Conservation (phyloP, 2,888 invertebrate species). For the Drosophila diplacantha region DNA sequence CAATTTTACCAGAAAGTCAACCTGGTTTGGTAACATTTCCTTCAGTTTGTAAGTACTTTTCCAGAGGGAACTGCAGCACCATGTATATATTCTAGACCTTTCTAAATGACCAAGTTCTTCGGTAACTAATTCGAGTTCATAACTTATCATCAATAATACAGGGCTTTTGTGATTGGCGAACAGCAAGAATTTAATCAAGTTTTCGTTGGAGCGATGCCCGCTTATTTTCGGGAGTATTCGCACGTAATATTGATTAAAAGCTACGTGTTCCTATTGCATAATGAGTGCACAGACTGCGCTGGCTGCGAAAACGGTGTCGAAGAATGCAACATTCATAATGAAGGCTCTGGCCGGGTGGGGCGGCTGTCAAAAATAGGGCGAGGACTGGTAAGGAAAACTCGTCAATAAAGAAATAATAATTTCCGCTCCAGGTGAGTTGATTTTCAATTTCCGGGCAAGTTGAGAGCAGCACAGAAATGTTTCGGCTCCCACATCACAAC, state of each 20-base stretch:
- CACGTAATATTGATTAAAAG: conserved; percentile 74
- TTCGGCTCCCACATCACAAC: conserved; percentile 26
- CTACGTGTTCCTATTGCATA: conserved; percentile 72
- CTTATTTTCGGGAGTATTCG: conserved; percentile 42
- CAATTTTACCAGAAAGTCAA: neutral
- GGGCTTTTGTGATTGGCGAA: conserved; percentile 12
- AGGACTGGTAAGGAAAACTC: conserved; percentile 25
- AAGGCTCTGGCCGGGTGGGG: neutral
- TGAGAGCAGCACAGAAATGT: conserved; percentile 29
- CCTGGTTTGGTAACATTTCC: conserved; percentile 1
- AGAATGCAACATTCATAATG: conserved; percentile 24
- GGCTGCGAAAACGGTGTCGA: neutral
- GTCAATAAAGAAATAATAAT: conserved; percentile 71
- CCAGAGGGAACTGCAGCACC: conserved; percentile 16
- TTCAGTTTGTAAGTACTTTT: conserved; percentile 9
- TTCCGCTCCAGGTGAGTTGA: conserved; percentile 64
- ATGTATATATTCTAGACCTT: neutral
- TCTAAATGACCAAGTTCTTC: neutral
- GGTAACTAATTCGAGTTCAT: neutral
- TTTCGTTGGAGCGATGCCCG: neutral
- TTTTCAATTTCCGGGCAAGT: conserved; percentile 65
- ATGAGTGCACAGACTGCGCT: conserved; percentile 50
- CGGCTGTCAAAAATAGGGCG: conserved; percentile 4
- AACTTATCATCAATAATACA: conserved; percentile 21
- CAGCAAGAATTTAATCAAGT: conserved; percentile 49